Percentiles rank a stretch among this genome's conserved stretches.
These are phyloP conservation scores for Odontomachus brunneus DNA, from an alignment of 1,140 invertebrate genomes.

Conservation along the genomic window DNA sequence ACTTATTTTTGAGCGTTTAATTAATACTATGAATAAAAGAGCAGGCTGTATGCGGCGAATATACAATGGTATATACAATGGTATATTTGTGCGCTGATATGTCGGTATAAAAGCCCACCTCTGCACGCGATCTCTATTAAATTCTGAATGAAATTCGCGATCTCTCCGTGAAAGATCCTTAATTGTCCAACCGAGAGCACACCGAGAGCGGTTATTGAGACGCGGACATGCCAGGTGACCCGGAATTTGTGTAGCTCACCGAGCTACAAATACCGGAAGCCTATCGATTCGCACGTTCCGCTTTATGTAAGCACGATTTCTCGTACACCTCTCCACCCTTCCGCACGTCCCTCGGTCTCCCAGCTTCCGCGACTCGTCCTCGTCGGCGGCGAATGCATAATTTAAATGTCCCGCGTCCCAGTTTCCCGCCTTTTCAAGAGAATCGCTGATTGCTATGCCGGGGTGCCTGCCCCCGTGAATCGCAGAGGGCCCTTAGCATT, in stretches of 20 bases:
- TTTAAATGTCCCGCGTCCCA: constrained; percentile 78
- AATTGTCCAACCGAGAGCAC: not conserved
- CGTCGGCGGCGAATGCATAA: constrained; percentile 74
- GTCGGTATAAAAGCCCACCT: too few species aligned
- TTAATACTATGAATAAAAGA: too few species aligned
- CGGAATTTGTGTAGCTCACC: not conserved
- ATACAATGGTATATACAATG: too few species aligned
- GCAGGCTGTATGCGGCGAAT: too few species aligned
- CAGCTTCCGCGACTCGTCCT: constrained; percentile 56
- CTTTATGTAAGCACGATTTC: constrained; percentile 64
- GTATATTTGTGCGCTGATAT: too few species aligned
- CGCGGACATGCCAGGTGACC: not conserved
- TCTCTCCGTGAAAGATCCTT: not conserved
- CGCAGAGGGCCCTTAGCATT: constrained; percentile 65
- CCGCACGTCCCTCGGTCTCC: constrained; percentile 31
- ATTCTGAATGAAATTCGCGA: not conserved
- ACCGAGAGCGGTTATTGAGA: constrained; percentile 10
- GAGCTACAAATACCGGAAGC: constrained; percentile 17
- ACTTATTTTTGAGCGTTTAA: too few species aligned
- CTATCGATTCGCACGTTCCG: constrained; percentile 64
- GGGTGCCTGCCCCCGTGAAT: constrained; percentile 68
- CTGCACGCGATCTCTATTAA: too few species aligned
- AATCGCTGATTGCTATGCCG: constrained; percentile 75
- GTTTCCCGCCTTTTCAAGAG: constrained; percentile 69
- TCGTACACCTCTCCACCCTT: constrained; percentile 26